These are phyloP conservation scores for Pristionchus arcanus DNA, from an alignment of 2,888 invertebrate species.

Conservation along the genomic window DNA sequence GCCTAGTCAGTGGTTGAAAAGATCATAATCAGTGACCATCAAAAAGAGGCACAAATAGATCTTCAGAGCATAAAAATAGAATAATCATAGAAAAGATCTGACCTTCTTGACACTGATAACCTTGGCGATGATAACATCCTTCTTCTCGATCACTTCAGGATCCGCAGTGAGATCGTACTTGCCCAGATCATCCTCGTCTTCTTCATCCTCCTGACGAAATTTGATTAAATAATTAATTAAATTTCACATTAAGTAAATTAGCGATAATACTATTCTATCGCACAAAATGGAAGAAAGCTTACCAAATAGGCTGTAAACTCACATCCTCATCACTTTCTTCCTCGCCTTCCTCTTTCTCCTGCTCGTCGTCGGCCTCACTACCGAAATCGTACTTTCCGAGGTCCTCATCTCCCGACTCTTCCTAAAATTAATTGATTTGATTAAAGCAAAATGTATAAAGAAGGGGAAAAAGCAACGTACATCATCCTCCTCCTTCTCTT, in stretches of 20 bases:
- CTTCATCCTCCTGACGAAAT: slow-evolving; percentile 8
- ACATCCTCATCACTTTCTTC: slow-evolving; percentile 53
- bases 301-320: slow-evolving; percentile 54
- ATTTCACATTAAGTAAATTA: not conserved
- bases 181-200: slow-evolving; percentile 55
- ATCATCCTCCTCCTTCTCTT: slow-evolving; percentile 57
- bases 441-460: not conserved
- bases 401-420: slow-evolving; percentile 71
- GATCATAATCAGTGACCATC: not conserved
- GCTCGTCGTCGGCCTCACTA: slow-evolving; percentile 47
- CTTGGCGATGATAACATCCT: slow-evolving; percentile 42
- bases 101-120: slow-evolving; percentile 42
- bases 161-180: slow-evolving; percentile 70
- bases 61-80: not conserved
- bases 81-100: not conserved
- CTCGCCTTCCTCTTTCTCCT: slow-evolving; percentile 46
- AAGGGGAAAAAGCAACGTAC: not conserved
- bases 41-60: not conserved
- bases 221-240: not conserved
- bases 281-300: not conserved
- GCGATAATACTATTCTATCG: not conserved
- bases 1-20: not conserved
- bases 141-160: slow-evolving; percentile 69
- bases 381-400: slow-evolving; percentile 74
- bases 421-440: slow-evolving; percentile 37